Conservation (phyloP, 2,113 vertebrate species). For the Heteronetta atricapilla region DNA sequence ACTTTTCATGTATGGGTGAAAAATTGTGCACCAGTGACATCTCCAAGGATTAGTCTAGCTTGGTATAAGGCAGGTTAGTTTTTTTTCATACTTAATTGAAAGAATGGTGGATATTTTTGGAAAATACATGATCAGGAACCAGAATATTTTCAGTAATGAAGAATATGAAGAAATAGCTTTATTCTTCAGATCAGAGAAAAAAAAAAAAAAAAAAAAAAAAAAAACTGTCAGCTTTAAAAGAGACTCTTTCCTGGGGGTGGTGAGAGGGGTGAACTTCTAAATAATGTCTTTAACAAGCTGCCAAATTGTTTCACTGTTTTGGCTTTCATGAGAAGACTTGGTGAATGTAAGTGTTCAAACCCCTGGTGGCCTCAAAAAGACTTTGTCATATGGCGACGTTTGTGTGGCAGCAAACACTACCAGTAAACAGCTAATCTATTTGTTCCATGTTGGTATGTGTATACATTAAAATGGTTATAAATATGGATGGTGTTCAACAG, state of each 20-base stretch:
- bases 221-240: constrained; percentile 10
- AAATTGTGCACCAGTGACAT: neutral
- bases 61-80: neutral
- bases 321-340: neutral
- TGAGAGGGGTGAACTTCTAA: neutral
- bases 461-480: neutral
- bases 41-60: constrained; percentile 12
- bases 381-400: neutral
- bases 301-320: constrained; percentile 17
- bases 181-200: constrained; percentile 16
- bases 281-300: constrained; percentile 21
- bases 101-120: constrained; percentile 5
- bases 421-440: neutral
- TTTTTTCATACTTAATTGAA: constrained; percentile 2
- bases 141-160: constrained; percentile 40
- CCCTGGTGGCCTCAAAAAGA: neutral
- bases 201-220: neutral
- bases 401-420: neutral
- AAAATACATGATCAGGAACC: constrained; percentile 4
- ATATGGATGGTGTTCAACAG: neutral
- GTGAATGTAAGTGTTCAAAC: neutral
- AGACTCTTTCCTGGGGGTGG: neutral
- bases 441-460: neutral
- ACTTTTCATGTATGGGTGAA: neutral
- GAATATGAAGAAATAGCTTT: neutral